Evolutionary conservation across 2,113 vertebrate species (phyloP), one percentile per base, ranked within the genome.

Genomic region (Nasalis larvatus): DNA sequence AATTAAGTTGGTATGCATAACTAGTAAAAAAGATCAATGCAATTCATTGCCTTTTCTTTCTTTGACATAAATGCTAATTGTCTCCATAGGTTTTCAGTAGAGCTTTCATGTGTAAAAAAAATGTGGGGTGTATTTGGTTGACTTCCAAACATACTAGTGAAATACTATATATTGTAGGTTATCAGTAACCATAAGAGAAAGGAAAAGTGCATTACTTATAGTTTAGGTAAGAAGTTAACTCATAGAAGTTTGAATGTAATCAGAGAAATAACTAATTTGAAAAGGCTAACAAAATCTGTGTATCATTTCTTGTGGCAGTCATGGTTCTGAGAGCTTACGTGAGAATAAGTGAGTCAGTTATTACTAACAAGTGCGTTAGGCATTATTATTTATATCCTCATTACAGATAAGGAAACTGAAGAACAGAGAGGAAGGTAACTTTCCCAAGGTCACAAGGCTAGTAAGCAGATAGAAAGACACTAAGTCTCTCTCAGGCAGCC

Each of bases 311-410:
- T 42, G 40, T 58, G 49, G 21, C 21, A 5, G 42, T 7, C 23
- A n/a, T 27, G 37, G 6, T 77, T 90, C 37, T 77, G 52, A 93
- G 45, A 58, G 21, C 14, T 81, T 12, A 0, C 1, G 0, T 40
- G 49, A 8, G 37, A 83, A 12, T 52, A 6, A 12, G 0, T 2
- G 16, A 2, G 25, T 63, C 10, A 2, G 3, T 8, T 60, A 8
- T 63, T 68, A 20, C 23, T 8, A 37, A 69, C 6, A 42, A 63
- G 10, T 25, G 13, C 49, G 2, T 27, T 66, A 35, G 18, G 18
- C 1, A 8, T 66, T 63, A 17, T 25, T 54, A 47, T 25, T 60
- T 6, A 1, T 32, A n/a, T 23, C 7, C 32, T 49, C 13, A 20
- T 63, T 52, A 69, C 5, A 42, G 73, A 69, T 69, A 47, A 82